Conservation (phyloP, 1,140 invertebrate genomes). For the Leptoteleia sp. region DNA sequence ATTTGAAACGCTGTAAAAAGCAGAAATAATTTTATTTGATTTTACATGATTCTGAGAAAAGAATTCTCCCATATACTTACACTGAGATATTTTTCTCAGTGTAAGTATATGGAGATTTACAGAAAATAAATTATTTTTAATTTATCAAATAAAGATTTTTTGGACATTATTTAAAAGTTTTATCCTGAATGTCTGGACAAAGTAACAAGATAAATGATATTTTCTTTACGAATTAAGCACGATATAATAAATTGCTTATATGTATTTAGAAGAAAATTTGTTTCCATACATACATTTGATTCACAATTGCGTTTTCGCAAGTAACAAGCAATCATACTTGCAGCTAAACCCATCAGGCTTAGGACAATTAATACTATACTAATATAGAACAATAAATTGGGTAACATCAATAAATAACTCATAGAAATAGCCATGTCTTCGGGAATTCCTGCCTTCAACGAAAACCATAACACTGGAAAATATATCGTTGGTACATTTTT, state of each 20-base stretch:
- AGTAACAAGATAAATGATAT: no score
- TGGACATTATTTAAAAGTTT: no score
- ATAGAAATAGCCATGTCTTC: slow-evolving; percentile 79
- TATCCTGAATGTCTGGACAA: no score
- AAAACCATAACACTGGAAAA: slow-evolving; percentile 90
- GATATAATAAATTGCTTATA: slow-evolving; percentile 2
- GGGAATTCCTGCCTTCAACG: slow-evolving; percentile 84
- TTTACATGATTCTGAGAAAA: no score
- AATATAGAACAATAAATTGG: no score
- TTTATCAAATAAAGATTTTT: no score
- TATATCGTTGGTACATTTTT: slow-evolving; percentile 85
- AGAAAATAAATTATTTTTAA: no score
- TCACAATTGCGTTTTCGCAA: slow-evolving; percentile 30
- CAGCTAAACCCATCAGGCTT: slow-evolving; percentile 68
- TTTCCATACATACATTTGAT: slow-evolving; percentile 33
- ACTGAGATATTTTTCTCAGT: not conserved
- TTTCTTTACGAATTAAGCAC: no score
- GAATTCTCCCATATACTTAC: no score
- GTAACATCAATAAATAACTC: no score
- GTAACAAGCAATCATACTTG: slow-evolving; percentile 55
- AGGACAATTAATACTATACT: slow-evolving; percentile 70
- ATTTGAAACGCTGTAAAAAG: slow-evolving; percentile 49
- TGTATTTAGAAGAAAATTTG: not conserved
- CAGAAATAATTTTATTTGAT: not conserved
- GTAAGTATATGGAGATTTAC: no score